Evolutionary conservation across 1,140 invertebrate species (phyloP).

Genomic region (Paraescarpia echinospica): DNA sequence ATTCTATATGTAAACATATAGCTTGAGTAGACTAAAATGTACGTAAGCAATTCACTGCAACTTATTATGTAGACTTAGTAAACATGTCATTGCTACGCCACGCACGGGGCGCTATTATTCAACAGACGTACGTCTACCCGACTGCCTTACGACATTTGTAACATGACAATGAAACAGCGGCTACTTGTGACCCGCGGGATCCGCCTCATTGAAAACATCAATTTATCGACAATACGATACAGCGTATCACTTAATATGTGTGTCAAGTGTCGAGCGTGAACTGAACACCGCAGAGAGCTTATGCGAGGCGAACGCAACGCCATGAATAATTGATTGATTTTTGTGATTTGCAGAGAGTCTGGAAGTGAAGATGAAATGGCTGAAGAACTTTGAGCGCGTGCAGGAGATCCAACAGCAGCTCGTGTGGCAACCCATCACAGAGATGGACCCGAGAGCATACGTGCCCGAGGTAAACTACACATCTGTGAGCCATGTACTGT

Average conservation of each 20-base stretch:
- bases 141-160: background rate
- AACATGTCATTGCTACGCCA: no score
- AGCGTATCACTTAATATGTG: background rate
- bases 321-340: conserved; percentile 20
- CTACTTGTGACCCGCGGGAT: background rate
- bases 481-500: background rate
- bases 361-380: conserved; percentile 74
- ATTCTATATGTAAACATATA: no score
- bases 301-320: background rate
- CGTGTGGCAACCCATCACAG: conserved; percentile 69
- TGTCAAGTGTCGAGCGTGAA: background rate
- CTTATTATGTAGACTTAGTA: no score
- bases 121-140: background rate
- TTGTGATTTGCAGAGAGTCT: conserved; percentile 62
- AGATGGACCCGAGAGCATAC: conserved; percentile 68
- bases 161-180: no score
- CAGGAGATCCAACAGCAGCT: conserved; percentile 71
- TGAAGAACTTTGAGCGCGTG: conserved; percentile 73
- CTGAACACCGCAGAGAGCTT: background rate
- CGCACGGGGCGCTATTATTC: no score
- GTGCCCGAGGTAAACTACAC: conserved; percentile 65
- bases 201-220: background rate
- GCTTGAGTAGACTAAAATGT: no score
- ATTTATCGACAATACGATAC: background rate
- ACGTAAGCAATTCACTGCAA: no score